A percentile compares a stretch with the other conserved stretches of the same genome.
phyloP scores from a whole-genome alignment of 2,797 vertebrate species.

The Megaceryle alcyon region DNA sequence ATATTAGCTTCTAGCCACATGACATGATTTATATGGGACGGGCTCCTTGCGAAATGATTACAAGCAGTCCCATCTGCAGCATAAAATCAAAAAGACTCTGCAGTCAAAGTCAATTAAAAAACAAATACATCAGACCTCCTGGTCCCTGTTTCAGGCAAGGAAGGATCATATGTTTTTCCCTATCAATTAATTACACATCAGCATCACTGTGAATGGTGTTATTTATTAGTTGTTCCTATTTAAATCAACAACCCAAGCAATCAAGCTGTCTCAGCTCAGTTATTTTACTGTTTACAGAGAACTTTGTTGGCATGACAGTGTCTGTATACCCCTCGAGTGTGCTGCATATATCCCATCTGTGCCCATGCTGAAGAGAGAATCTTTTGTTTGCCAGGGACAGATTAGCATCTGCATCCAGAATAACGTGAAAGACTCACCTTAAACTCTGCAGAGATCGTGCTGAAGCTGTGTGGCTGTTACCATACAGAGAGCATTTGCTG shows the following conservation, averaged over 20 bases:
- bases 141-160: neutral
- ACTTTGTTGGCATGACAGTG: neutral
- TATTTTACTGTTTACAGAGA: neutral
- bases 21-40: neutral
- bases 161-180: neutral
- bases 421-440: neutral
- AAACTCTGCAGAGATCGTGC: neutral
- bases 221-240: neutral
- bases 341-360: neutral
- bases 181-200: neutral
- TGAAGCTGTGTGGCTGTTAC: accelerated
- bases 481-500: neutral
- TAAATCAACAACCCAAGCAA: neutral
- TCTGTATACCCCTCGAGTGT: neutral
- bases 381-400: neutral
- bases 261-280: neutral
- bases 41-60: neutral
- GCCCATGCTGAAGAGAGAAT: neutral
- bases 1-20: neutral
- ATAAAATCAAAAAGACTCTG: neutral
- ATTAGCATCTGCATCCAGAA: neutral
- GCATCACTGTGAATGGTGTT: neutral
- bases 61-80: neutral
- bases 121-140: neutral
- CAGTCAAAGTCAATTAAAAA: neutral